Conservation (phyloP, 2,888 invertebrate genomes). For the Idaea dimidiata region DNA sequence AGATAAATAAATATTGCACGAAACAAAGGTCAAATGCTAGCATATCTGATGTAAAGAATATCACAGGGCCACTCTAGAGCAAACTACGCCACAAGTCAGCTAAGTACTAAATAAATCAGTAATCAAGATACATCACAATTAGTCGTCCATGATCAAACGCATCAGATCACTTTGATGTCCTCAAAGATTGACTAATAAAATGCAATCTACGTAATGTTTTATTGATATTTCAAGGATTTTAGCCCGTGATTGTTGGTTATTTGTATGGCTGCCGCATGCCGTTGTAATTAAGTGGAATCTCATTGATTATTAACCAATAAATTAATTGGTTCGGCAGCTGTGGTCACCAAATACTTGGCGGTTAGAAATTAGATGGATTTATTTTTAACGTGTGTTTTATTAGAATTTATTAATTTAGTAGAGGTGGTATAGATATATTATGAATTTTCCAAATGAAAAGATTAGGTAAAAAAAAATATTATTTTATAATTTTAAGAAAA, state of each 20-base stretch:
- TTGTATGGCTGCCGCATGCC: neutral
- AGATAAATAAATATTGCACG: too few relatives aligned
- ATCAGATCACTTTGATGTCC: neutral
- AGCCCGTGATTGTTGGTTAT: neutral
- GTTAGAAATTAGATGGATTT: neutral
- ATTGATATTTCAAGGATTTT: neutral
- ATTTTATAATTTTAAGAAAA: too few relatives aligned
- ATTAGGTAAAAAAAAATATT: too few relatives aligned
- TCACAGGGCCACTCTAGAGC: too few relatives aligned
- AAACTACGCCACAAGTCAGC: neutral
- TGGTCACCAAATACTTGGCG: neutral
- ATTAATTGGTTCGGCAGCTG: neutral
- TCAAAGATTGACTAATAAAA: neutral
- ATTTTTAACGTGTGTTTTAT: neutral
- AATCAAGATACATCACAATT: neutral
- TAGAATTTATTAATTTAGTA: too few relatives aligned
- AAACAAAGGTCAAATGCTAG: too few relatives aligned
- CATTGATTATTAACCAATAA: neutral
- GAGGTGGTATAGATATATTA: too few relatives aligned
- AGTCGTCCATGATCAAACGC: neutral
- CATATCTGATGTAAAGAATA: too few relatives aligned
- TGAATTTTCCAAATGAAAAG: too few relatives aligned
- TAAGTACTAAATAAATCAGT: neutral
- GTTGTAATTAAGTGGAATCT: neutral
- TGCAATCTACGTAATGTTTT: neutral